Base-by-base conservation (phyloP, 2,797 vertebrate genomes). In the Gorsachius magnificus region DNA sequence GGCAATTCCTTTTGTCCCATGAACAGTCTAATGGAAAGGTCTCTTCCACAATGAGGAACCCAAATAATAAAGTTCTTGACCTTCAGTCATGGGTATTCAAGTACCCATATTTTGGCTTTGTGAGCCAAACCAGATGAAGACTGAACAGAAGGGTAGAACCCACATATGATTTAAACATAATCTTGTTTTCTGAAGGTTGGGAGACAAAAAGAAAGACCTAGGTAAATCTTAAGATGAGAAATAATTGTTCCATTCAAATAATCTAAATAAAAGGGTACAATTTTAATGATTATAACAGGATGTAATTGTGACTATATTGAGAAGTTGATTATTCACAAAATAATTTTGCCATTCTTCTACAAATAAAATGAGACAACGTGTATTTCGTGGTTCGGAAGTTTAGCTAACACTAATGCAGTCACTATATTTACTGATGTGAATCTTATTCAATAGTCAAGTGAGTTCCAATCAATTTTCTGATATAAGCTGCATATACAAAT, bases 311-410 rank as follows among this genome's bases (percentile, higher is more conserved):
- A 93, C 81, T 97, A 95, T 96, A 97, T 75, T 90, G 96, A 97
- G 92, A 95, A 96, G 93, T 90, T 97, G 95, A 95, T 97, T 97
- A 98, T 97, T 97, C 92, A 96, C 86, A 94, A 95, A 98, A 97
- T 97, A 92, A 97, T 94, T 88, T 61, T 97, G 72, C 53, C 66
- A 88, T 97, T 98, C 83, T 97, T 95, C 78, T 79, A 89, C 92
- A 96, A 97, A 96, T 92, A 95, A 96, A 97, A 97, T 83, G 74
- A 96, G 81, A 93, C 60, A 79, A 97, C 96, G 95, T 78, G 72
- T 79, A 89, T 98, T 98, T 97, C 96, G 79, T 96, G 71, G 79
- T 89, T 96, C 54, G 21, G 84, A 96, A 89, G 89, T 95, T 96
- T 92, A 87, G 92, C 86, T 95, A 96, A 95, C 91, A 91, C 63